Percentiles rank a stretch among this genome's conserved stretches.
Evolutionary conservation across 2,797 vertebrate species (phyloP).

Genomic region (Argyrosomus regius): DNA sequence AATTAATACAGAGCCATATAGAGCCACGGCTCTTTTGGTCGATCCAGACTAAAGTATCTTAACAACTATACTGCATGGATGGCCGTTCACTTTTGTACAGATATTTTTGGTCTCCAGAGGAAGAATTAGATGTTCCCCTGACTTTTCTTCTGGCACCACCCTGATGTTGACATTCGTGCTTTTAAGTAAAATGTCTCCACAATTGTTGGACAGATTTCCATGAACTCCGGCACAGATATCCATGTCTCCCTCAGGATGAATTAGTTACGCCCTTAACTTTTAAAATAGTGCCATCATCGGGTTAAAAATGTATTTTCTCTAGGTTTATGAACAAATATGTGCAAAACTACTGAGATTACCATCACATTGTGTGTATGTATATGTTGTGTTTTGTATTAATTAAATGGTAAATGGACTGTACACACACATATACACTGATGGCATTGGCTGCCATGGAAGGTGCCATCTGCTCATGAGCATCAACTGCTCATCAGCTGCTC

Average conservation of each 20-base stretch:
- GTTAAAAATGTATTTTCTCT: neutral
- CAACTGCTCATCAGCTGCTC: too few relatives aligned
- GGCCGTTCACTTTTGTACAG: neutral
- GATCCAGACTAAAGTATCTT: neutral
- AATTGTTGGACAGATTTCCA: neutral
- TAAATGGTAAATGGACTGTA: neutral
- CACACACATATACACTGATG: too few relatives aligned
- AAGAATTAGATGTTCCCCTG: neutral
- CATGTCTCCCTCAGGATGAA: neutral
- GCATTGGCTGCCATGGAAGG: too few relatives aligned
- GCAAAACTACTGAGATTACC: neutral
- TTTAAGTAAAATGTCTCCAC: constrained; percentile 7
- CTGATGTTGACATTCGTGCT: neutral
- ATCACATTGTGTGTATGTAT: too few relatives aligned
- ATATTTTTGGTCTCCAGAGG: neutral
- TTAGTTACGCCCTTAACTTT: neutral
- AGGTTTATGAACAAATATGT: neutral
- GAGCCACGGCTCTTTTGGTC: neutral
- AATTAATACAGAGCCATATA: too few relatives aligned
- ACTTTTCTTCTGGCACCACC: neutral
- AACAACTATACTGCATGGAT: neutral
- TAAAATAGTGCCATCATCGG: neutral
- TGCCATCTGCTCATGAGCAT: too few relatives aligned
- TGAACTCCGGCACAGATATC: neutral
- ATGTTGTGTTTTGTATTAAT: neutral